Percentiles rank a stretch among this genome's conserved stretches.
These are phyloP conservation scores for Heliconius hortense DNA, from an alignment of 2,888 invertebrate genomes.

Conservation along the genomic window DNA sequence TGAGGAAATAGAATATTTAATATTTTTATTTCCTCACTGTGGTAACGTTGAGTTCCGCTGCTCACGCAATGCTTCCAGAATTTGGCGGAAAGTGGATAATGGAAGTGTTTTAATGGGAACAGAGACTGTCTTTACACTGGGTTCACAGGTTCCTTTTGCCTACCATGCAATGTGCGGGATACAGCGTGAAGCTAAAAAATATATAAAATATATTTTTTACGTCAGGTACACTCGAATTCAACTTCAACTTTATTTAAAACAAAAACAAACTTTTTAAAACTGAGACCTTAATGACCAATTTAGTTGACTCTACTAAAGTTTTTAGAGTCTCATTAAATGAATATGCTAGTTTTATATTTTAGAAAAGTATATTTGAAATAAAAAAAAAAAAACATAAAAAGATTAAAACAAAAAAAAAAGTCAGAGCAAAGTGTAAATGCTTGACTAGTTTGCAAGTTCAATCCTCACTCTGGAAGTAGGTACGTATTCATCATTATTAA, in stretches of 20 bases:
- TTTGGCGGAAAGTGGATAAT: neutral
- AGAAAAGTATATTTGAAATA: neutral
- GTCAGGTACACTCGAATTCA: neutral
- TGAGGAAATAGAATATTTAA: neutral
- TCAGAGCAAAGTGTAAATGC: neutral
- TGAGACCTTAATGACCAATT: slow-evolving; percentile 8
- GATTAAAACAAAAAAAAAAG: neutral
- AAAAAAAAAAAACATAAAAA: too few relatives aligned
- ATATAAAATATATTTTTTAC: neutral
- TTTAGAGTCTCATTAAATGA: neutral
- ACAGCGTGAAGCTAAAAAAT: neutral
- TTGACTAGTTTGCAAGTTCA: neutral
- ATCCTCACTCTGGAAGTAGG: neutral
- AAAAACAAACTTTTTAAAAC: neutral
- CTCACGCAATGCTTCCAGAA: neutral
- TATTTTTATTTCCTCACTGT: neutral
- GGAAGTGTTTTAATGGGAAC: too few relatives aligned
- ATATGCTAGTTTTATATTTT: neutral
- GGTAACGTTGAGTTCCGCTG: neutral
- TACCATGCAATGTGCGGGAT: neutral
- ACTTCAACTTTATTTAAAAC: neutral
- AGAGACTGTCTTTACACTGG: neutral
- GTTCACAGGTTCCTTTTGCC: neutral
- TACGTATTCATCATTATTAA: neutral
- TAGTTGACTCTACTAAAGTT: neutral